Conservation (phyloP, 1,140 invertebrate species). For the Drosophila sp. region DNA sequence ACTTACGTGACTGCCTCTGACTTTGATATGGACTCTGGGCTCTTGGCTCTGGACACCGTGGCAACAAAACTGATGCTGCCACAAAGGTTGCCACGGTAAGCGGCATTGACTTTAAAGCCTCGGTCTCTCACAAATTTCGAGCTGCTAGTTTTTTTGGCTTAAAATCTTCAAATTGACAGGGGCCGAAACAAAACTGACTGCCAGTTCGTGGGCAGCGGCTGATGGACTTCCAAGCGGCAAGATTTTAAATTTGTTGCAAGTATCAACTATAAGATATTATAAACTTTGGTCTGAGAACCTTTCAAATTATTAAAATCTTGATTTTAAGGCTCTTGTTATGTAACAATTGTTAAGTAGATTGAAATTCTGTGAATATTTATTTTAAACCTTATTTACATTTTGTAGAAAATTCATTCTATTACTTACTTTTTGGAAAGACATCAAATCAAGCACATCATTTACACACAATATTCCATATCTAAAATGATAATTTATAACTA, state of each 20-base stretch:
- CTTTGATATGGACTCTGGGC: constrained; percentile 44
- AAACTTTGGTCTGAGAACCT: too few relatives aligned
- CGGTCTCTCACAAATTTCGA: neutral
- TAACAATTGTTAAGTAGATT: too few relatives aligned
- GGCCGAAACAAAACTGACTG: constrained; percentile 23
- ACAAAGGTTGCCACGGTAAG: constrained; percentile 18
- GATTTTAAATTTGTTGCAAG: constrained; percentile 12
- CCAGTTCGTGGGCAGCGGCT: constrained; percentile 16
- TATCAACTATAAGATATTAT: neutral
- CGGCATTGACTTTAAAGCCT: constrained; percentile 1
- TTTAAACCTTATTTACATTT: too few relatives aligned
- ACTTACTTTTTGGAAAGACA: too few relatives aligned
- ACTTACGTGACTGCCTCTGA: constrained; percentile 64
- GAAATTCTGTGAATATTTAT: too few relatives aligned
- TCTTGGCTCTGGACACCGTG: constrained; percentile 1
- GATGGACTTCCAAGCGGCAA: constrained; percentile 12
- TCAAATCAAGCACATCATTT: too few relatives aligned
- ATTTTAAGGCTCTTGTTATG: too few relatives aligned
- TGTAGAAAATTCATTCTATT: too few relatives aligned
- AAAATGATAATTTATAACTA: too few relatives aligned
- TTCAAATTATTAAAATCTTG: too few relatives aligned
- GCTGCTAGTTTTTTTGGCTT: constrained; percentile 34
- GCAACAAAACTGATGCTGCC: constrained; percentile 36
- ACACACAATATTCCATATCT: too few relatives aligned
- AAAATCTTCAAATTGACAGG: constrained; percentile 40